Percentiles rank a stretch among this genome's conserved stretches.
These are phyloP conservation scores for Myotis lucifugus DNA, from an alignment of 2,113 vertebrate species.

Conservation along the genomic window DNA sequence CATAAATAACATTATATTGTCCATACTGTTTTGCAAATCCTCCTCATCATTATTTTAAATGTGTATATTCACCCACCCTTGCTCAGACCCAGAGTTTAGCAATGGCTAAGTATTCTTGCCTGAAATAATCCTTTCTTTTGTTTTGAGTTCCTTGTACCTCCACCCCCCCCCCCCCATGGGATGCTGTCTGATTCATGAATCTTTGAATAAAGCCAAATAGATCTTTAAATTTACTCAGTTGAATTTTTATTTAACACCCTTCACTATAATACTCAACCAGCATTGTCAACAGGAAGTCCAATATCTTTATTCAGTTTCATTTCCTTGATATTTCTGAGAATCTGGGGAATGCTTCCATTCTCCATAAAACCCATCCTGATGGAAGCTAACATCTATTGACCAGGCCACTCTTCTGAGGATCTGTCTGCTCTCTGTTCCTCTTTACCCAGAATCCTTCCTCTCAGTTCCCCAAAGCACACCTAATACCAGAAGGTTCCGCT, in stretches of 20 bases:
- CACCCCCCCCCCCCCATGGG: too few relatives aligned
- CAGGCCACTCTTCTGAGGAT: not conserved
- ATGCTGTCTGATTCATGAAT: not conserved
- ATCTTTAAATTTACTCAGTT: not conserved
- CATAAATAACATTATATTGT: not conserved
- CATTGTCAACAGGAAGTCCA: not conserved
- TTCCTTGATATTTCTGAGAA: slow-evolving; percentile 15
- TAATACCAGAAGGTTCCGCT: not conserved
- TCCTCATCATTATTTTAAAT: not conserved
- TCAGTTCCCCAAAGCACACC: not conserved
- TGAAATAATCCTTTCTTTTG: not conserved
- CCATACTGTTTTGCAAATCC: not conserved
- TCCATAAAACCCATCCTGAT: not conserved
- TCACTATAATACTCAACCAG: not conserved
- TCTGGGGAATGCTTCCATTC: not conserved
- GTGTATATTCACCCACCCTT: not conserved
- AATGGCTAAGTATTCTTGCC: not conserved
- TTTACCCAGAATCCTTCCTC: not conserved
- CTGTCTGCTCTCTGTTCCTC: not conserved
- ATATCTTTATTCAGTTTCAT: not conserved
- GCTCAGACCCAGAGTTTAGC: not conserved
- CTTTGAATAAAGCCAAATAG: not conserved
- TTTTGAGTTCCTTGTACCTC: not conserved
- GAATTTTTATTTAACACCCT: not conserved
- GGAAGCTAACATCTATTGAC: not conserved